Evolutionary conservation across 2,113 vertebrate genomes (phyloP).

Genomic region (Saguinus imperator): DNA sequence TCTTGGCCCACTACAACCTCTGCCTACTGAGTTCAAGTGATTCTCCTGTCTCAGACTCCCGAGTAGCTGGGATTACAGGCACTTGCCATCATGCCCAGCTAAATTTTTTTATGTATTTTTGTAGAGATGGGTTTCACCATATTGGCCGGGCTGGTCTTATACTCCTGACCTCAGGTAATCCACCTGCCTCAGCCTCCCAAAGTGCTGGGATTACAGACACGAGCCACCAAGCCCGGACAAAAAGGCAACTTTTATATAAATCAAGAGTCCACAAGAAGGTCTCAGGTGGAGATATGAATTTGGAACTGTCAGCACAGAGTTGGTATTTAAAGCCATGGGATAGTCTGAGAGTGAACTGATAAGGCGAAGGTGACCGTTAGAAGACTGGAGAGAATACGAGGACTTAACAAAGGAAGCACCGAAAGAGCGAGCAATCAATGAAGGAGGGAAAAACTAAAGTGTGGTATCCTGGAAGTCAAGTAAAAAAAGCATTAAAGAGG

Average conservation of each 20-base stretch:
- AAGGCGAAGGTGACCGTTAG: background rate
- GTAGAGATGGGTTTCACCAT: too few relatives aligned
- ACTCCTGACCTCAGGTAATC: too few relatives aligned
- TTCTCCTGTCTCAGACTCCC: too few relatives aligned
- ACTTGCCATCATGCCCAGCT: too few relatives aligned
- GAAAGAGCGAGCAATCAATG: background rate
- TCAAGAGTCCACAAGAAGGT: background rate
- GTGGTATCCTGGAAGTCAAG: background rate
- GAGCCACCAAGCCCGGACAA: background rate
- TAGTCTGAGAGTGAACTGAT: too few relatives aligned
- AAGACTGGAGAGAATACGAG: background rate
- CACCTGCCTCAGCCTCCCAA: too few relatives aligned
- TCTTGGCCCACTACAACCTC: too few relatives aligned
- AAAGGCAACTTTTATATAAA: background rate
- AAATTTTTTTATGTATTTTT: too few relatives aligned
- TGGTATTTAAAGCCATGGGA: background rate
- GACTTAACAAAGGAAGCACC: background rate
- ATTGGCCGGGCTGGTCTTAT: too few relatives aligned
- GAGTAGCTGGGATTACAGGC: too few relatives aligned
- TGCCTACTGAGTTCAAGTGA: too few relatives aligned
- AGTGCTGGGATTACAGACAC: too few relatives aligned
- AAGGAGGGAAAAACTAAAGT: background rate
- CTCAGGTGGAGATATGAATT: background rate
- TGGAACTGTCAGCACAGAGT: background rate
- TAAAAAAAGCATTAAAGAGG: background rate